Conservation (phyloP, 2,888 invertebrate genomes). For the Sphaerophoria taeniata region DNA sequence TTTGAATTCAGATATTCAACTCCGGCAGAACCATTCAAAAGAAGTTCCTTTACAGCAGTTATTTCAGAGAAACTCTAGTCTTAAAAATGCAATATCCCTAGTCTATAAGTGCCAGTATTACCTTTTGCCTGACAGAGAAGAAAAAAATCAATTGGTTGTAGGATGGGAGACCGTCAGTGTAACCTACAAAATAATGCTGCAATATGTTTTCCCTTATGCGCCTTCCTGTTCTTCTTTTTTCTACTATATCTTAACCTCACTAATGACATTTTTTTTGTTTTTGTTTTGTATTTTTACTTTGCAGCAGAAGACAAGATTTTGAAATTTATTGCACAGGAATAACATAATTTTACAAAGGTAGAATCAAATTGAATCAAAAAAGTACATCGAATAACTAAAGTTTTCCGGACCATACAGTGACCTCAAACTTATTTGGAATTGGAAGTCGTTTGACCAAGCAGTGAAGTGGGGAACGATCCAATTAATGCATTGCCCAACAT, state of each 20-base stretch:
- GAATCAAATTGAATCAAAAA: not conserved
- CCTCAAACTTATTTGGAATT: conserved; percentile 58
- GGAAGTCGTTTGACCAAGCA: too few species aligned
- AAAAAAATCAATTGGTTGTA: conserved; percentile 23
- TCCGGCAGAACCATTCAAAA: too few species aligned
- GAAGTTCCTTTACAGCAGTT: too few species aligned
- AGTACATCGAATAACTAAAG: not conserved
- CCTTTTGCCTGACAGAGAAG: too few species aligned
- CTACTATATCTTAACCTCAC: not conserved
- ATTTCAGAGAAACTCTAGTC: too few species aligned
- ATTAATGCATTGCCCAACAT: too few species aligned
- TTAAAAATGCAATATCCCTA: too few species aligned
- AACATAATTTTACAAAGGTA: conserved; percentile 54
- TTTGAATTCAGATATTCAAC: not conserved
- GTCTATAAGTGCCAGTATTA: too few species aligned
- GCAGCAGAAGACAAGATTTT: not conserved
- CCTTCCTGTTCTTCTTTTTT: not conserved
- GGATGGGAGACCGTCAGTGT: conserved; percentile 5
- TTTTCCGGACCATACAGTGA: conserved; percentile 35
- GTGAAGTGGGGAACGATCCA: too few species aligned
- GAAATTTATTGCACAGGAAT: conserved; percentile 68
- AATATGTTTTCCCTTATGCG: conserved; percentile 39
- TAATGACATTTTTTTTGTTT: not conserved
- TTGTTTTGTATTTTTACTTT: not conserved
- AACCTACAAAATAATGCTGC: conserved; percentile 7